phyloP scores from a whole-genome alignment of 2,888 invertebrate genomes.

The Leptothorax acervorum region DNA sequence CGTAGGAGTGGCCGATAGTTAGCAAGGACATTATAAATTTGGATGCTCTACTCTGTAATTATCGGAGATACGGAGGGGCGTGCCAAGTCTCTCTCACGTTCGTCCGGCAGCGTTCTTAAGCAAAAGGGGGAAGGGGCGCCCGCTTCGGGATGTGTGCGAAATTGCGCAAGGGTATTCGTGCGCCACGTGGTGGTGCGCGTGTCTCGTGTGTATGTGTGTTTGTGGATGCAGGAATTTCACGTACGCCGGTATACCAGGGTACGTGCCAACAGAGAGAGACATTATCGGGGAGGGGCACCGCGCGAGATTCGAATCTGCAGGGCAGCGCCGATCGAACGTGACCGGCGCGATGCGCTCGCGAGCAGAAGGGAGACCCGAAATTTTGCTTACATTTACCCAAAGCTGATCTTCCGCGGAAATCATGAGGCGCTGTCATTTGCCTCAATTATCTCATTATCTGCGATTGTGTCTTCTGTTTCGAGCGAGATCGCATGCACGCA shows the following conservation, averaged over 20 bases:
- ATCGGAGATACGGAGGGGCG: slow-evolving; percentile 73
- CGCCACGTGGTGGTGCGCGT: slow-evolving; percentile 42
- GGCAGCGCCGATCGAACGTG: slow-evolving; percentile 48
- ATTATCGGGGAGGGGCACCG: slow-evolving; percentile 68
- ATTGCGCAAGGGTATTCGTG: slow-evolving; percentile 45
- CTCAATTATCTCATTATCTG: slow-evolving; percentile 19
- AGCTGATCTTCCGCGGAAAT: neutral
- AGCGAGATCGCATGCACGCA: neutral
- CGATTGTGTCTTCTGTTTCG: slow-evolving; percentile 7
- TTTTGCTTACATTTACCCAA: neutral
- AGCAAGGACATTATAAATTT: slow-evolving; percentile 81
- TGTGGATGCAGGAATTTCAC: slow-evolving; percentile 50
- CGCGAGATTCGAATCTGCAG: slow-evolving; percentile 69
- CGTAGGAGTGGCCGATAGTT: slow-evolving; percentile 75
- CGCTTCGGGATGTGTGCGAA: slow-evolving; percentile 1
- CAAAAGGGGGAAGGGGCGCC: slow-evolving; percentile 2
- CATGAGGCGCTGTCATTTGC: neutral
- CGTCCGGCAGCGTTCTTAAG: slow-evolving; percentile 16
- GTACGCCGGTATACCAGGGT: slow-evolving; percentile 35
- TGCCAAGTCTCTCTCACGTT: slow-evolving; percentile 59
- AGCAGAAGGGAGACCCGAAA: slow-evolving; percentile 16
- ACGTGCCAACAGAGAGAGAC: slow-evolving; percentile 64
- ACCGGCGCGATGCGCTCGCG: neutral
- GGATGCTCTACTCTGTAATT: slow-evolving; percentile 77
- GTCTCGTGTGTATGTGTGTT: slow-evolving; percentile 45